phyloP scores from a whole-genome alignment of 1,140 invertebrate species.

The Paralvinella palmiformis region DNA sequence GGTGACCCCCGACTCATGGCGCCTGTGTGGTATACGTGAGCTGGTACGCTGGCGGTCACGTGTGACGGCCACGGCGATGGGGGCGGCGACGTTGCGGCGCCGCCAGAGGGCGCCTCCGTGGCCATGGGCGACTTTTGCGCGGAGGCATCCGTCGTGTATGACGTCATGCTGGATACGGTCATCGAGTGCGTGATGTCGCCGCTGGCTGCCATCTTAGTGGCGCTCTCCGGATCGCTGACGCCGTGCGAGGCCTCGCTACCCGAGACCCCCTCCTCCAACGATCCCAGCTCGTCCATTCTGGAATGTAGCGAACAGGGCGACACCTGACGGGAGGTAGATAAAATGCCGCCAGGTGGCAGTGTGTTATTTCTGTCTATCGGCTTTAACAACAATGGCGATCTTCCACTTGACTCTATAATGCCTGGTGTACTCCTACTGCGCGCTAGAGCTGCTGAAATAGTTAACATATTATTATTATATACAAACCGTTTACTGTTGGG shows the following conservation, averaged over 20 bases:
- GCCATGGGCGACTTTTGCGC: slow-evolving; percentile 32
- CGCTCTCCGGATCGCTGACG: slow-evolving; percentile 24
- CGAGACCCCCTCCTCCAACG: slow-evolving; percentile 25
- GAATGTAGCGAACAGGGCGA: background rate
- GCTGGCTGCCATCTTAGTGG: background rate
- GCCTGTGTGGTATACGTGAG: slow-evolving; percentile 21
- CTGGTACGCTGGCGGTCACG: slow-evolving; percentile 23
- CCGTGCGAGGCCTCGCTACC: slow-evolving; percentile 28
- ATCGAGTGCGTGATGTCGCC: slow-evolving; percentile 21
- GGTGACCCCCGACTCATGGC: too few relatives aligned
- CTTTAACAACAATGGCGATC: slow-evolving; percentile 84
- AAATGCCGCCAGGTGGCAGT: slow-evolving; percentile 55
- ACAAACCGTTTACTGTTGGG: too few relatives aligned
- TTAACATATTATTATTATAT: too few relatives aligned
- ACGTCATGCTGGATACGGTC: slow-evolving; percentile 36
- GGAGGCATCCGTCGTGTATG: slow-evolving; percentile 32
- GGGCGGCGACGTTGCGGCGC: slow-evolving; percentile 22
- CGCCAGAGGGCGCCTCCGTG: slow-evolving; percentile 21
- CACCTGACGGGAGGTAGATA: background rate
- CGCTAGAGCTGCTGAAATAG: slow-evolving; percentile 81
- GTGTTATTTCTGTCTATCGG: slow-evolving; percentile 37
- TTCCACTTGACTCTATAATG: slow-evolving; percentile 80
- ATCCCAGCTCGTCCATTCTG: slow-evolving; percentile 18
- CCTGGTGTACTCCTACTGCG: slow-evolving; percentile 91
- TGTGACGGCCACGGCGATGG: slow-evolving; percentile 28